Evolutionary conservation across 2,888 invertebrate species (phyloP).

Genomic region (Microplitis manilae): DNA sequence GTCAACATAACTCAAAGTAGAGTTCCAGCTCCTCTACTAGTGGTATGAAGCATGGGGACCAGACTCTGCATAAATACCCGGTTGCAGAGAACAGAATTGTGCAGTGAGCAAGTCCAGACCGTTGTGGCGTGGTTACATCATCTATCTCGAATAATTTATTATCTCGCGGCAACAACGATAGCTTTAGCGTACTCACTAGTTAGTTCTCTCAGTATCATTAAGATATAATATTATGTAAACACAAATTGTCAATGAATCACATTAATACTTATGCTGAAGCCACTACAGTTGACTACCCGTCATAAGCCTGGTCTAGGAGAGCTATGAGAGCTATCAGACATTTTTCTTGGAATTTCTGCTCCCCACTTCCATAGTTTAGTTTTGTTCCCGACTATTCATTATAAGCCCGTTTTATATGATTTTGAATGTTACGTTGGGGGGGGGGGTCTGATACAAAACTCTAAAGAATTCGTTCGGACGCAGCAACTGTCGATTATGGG

Average conservation of each 20-base stretch:
- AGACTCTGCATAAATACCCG: conserved; percentile 71
- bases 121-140: conserved; percentile 71
- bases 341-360: too few species aligned
- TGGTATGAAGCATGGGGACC: conserved; percentile 70
- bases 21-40: conserved; percentile 58
- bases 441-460: too few species aligned
- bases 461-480: too few species aligned
- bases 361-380: too few species aligned
- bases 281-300: not conserved
- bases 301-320: too few species aligned
- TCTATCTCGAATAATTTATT: conserved; percentile 72
- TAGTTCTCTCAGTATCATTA: conserved; percentile 23
- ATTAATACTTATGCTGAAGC: conserved; percentile 2
- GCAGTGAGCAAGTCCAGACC: conserved; percentile 68
- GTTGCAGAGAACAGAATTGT: conserved; percentile 67
- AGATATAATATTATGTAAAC: conserved; percentile 63
- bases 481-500: too few species aligned
- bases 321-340: too few species aligned
- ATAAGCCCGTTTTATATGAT: too few species aligned
- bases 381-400: too few species aligned
- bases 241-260: conserved; percentile 25
- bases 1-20: conserved; percentile 69
- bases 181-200: conserved; percentile 26
- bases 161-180: conserved; percentile 60
- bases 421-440: too few species aligned